Base-by-base conservation (phyloP, 2,113 vertebrate genomes). In the Pomatostomus ruficeps region DNA sequence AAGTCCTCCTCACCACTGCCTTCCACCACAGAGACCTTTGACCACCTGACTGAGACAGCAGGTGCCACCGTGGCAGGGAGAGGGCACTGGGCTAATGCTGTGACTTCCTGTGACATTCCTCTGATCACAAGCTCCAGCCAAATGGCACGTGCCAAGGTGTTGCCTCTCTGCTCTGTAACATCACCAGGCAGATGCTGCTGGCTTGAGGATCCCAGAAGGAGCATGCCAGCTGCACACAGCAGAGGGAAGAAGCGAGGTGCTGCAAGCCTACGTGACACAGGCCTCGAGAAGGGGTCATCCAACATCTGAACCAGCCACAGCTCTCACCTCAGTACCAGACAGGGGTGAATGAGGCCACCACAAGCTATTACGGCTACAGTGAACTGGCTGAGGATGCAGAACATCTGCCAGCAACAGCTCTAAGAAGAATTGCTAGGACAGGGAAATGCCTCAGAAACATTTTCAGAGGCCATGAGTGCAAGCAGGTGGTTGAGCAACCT, bases 271-370 rank as follows among this genome's bases (percentile, higher is more conserved):
- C 0, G 1, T 54, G 73, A 68, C 4, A 15, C 9, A 24, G 40
- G 25, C 15, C 48, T 58, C 0, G 0, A 67, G 43, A 26, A 72
- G 31, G 5, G 46, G 12, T 12, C 17, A 2, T 28, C 31, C 23
- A 43, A 48, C 21, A 28, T 9, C 28, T 42, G 54, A 43, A 59
- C 40, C 42, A 51, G 68, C 5, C 51, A 36, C 65, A 74, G 46
- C 46, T 81, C 78, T 74, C 65, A n/a, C 22, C 42, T 14, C 24
- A 19, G 6, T 5, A 46, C 10, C 13, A 58, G 1, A 40, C 12
- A 19, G 36, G 31, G 7, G 9, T 6, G 17, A 11, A 8, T 19
- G 35, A 0, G 57, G 55, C 33, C 70, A 46, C 54, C 3, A 3
- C 43, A 49, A 75, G 33, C 33, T 38, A 7, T 29, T 48, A 38